These are phyloP conservation scores for Mythimna impura DNA, from an alignment of 2,888 invertebrate species.

Conservation along the genomic window DNA sequence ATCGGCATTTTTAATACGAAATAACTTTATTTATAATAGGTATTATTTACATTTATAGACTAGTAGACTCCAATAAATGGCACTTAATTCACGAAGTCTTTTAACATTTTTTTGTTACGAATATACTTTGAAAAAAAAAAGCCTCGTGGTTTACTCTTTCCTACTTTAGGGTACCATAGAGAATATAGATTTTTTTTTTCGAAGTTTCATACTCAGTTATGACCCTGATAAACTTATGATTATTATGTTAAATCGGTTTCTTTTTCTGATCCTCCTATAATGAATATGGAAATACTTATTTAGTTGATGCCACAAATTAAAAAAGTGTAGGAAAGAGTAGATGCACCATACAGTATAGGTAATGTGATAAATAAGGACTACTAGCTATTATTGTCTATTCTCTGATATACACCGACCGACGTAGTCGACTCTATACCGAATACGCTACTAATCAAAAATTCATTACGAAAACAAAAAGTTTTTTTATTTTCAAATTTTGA, in stretches of 20 bases:
- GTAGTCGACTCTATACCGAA: slow-evolving; percentile 34
- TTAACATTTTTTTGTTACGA: slow-evolving; percentile 42
- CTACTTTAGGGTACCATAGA: not conserved
- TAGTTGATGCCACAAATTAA: too few species aligned
- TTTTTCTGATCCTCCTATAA: too few species aligned
- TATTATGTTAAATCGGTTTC: too few species aligned
- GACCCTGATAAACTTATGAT: too few species aligned
- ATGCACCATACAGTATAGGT: slow-evolving; percentile 36
- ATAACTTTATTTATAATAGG: slow-evolving; percentile 1
- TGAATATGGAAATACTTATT: too few species aligned
- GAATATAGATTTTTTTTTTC: too few species aligned
- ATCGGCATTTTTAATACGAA: slow-evolving; percentile 18
- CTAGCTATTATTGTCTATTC: slow-evolving; percentile 76
- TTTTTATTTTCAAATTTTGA: not conserved
- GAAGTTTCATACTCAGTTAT: too few species aligned
- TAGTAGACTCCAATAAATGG: slow-evolving; percentile 73
- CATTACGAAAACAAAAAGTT: not conserved
- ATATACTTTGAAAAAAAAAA: slow-evolving; percentile 33
- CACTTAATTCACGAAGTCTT: slow-evolving; percentile 72
- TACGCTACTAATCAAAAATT: slow-evolving; percentile 16
- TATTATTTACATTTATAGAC: slow-evolving; percentile 67
- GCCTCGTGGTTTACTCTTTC: slow-evolving; percentile 50
- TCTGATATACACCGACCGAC: slow-evolving; percentile 66
- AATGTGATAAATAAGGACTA: slow-evolving; percentile 49
- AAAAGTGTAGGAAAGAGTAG: slow-evolving; percentile 45